A percentile compares a stretch with the other conserved stretches of the same genome.
Conservation (phyloP, 2,888 invertebrate genomes). For the Eueremaeus valkanovi region DNA sequence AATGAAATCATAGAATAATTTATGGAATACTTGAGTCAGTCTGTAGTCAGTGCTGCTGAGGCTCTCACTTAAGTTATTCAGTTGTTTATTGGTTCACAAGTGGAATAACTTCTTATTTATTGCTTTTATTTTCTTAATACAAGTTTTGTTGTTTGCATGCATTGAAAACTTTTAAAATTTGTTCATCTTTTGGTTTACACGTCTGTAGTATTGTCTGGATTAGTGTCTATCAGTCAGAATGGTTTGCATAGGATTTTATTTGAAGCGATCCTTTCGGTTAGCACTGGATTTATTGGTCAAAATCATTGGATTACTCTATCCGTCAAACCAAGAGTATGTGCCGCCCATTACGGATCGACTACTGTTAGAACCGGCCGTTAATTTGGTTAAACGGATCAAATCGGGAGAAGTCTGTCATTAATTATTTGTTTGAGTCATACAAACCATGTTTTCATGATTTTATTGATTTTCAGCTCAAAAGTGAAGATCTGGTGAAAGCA, state of each 20-base stretch:
- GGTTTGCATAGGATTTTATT: background rate
- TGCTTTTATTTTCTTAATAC: no score
- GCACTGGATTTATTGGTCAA: constrained; percentile 10
- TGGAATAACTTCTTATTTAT: no score
- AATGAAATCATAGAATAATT: no score
- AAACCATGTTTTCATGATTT: background rate
- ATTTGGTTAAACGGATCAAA: constrained; percentile 32
- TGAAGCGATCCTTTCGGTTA: constrained; percentile 25
- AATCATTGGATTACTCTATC: constrained; percentile 4
- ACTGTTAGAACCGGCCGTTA: constrained; percentile 26
- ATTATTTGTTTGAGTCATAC: no score
- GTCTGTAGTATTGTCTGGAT: no score
- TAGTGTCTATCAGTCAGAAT: no score
- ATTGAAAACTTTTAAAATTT: no score
- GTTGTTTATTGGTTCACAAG: no score
- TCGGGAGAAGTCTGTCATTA: constrained; percentile 24
- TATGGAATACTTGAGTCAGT: no score
- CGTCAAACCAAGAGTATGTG: background rate
- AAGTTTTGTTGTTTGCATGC: no score
- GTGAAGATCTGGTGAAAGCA: constrained; percentile 64
- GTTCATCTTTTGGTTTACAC: background rate
- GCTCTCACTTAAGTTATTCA: no score
- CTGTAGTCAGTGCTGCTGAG: no score
- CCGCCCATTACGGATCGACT: constrained; percentile 36
- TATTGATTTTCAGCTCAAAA: constrained; percentile 35